Evolutionary conservation across 2,113 vertebrate genomes (phyloP).

Genomic region (Anolis sagrei): DNA sequence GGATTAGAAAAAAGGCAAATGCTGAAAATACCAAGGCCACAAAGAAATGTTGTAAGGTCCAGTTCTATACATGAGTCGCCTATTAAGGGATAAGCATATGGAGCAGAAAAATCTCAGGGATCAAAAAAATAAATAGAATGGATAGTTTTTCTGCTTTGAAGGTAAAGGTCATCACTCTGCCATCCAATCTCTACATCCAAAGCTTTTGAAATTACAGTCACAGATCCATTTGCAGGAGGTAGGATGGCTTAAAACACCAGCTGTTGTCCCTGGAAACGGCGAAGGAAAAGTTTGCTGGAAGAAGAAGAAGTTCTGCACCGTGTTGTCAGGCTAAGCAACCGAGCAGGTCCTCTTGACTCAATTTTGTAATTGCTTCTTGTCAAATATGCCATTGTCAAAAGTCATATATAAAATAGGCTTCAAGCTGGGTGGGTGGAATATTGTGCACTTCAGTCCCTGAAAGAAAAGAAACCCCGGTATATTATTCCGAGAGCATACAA

Average conservation of each 20-base stretch:
- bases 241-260: conserved; percentile 23
- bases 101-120: conserved; percentile 22
- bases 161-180: not conserved
- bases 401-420: conserved; percentile 68
- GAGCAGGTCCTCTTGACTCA: conserved; percentile 54
- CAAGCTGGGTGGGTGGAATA: conserved; percentile 51
- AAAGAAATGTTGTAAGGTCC: not conserved
- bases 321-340: conserved; percentile 43
- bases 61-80: conserved; percentile 28
- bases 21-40: conserved; percentile 39
- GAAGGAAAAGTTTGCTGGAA: conserved; percentile 29
- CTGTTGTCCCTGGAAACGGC: conserved; percentile 30
- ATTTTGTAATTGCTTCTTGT: conserved; percentile 63
- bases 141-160: conserved; percentile 53
- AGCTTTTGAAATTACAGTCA: conserved; percentile 46
- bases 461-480: conserved; percentile 50
- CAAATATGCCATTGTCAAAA: conserved; percentile 62
- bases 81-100: conserved; percentile 13
- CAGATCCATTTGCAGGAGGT: conserved; percentile 20
- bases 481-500: conserved; percentile 67
- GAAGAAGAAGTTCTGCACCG: conserved; percentile 48
- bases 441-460: conserved; percentile 63
- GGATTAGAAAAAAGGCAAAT: conserved; percentile 37
- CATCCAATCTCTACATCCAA: conserved; percentile 35
- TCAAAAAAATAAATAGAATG: conserved; percentile 47